A percentile compares a stretch with the other conserved stretches of the same genome.
Conservation (phyloP, 2,797 vertebrate genomes). For the Lindbergichthys nudifrons region DNA sequence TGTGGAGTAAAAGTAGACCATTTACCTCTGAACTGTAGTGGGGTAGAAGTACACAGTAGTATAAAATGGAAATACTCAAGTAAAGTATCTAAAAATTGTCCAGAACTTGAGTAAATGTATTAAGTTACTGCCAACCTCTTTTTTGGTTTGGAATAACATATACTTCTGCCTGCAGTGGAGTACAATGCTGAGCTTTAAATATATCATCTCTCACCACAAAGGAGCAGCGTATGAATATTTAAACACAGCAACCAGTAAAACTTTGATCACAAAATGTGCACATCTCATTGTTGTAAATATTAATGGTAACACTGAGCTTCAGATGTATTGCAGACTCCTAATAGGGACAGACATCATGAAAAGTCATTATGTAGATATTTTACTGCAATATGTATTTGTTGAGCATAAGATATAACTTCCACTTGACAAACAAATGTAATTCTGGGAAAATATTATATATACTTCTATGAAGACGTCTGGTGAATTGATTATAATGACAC, state of each 20-base stretch:
- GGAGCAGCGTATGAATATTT: conserved; percentile 26
- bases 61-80: too few relatives aligned
- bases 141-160: conserved; percentile 5
- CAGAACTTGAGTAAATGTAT: too few relatives aligned
- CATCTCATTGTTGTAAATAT: conserved; percentile 6
- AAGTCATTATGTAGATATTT: too few relatives aligned
- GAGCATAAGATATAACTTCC: not conserved
- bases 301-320: not conserved
- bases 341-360: not conserved
- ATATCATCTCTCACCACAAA: conserved; percentile 7
- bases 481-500: not conserved
- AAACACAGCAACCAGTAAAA: conserved; percentile 1
- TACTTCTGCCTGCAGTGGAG: conserved; percentile 5
- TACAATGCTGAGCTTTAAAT: conserved; percentile 25
- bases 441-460: too few relatives aligned
- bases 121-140: too few relatives aligned
- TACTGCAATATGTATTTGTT: too few relatives aligned
- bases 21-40: too few relatives aligned
- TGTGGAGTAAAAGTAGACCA: too few relatives aligned
- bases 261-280: conserved; percentile 19
- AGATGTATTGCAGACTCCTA: not conserved
- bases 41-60: too few relatives aligned
- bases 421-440: not conserved
- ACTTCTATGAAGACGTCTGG: too few relatives aligned
- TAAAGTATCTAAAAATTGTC: too few relatives aligned